Percentiles rank a stretch among this genome's conserved stretches.
Conservation (phyloP, 2,888 invertebrate species). For the Melanchra persicariae region DNA sequence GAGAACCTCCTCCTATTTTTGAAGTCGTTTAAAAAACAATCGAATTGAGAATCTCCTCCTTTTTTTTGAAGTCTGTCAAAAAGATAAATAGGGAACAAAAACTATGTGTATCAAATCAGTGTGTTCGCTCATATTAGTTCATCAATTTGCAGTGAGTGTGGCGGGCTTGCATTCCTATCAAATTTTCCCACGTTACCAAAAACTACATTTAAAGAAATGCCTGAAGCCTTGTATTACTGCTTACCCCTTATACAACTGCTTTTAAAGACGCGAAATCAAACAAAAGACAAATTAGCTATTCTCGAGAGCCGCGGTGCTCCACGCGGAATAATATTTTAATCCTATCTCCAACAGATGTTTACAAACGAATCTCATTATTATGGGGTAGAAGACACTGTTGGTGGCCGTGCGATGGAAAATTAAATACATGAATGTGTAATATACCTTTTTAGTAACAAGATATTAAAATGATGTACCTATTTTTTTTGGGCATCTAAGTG, state of each 20-base stretch:
- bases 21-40: too few relatives aligned
- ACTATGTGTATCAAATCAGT: too few relatives aligned
- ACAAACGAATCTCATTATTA: conserved; percentile 79
- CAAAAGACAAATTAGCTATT: conserved; percentile 71
- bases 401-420: conserved; percentile 1
- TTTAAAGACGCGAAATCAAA: conserved; percentile 44
- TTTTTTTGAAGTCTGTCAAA: too few relatives aligned
- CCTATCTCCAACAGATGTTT: conserved; percentile 83
- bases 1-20: too few relatives aligned
- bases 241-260: conserved; percentile 11
- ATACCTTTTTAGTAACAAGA: neutral
- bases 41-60: too few relatives aligned
- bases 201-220: neutral
- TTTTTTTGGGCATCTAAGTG: too few relatives aligned
- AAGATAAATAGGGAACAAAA: too few relatives aligned
- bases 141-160: too few relatives aligned
- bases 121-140: too few relatives aligned
- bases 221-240: neutral
- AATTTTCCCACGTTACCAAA: too few relatives aligned
- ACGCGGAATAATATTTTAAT: conserved; percentile 84
- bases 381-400: conserved; percentile 62
- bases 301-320: conserved; percentile 55
- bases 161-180: too few relatives aligned
- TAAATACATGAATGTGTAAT: too few relatives aligned
- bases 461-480: neutral